Evolutionary conservation across 53 echinoderm and acorn worm species (phyloP).

Genomic region (Patiria pectinifera): DNA sequence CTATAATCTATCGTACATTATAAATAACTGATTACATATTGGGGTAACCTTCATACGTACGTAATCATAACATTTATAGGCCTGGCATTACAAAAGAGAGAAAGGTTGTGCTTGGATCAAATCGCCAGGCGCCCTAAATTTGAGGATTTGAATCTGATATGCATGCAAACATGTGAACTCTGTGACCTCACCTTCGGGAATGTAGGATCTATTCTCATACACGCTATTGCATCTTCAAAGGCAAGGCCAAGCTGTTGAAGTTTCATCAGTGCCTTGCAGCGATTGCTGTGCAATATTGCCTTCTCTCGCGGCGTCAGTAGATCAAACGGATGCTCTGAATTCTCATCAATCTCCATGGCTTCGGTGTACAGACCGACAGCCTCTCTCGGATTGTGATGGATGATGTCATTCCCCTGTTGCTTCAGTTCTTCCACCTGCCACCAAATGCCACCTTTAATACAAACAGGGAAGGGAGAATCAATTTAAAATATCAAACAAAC

Average conservation of each 20-base stretch:
- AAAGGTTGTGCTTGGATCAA: too few relatives aligned
- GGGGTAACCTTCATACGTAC: too few relatives aligned
- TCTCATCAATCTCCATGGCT: neutral
- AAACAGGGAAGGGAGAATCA: too few relatives aligned
- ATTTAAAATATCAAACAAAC: too few relatives aligned
- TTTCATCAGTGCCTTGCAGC: constrained; percentile 28
- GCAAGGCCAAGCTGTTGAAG: neutral
- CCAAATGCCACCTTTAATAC: constrained; percentile 8
- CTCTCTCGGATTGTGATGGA: neutral
- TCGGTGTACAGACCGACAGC: constrained; percentile 22
- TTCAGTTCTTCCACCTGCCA: neutral
- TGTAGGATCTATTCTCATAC: constrained; percentile 37
- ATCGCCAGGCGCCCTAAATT: too few relatives aligned
- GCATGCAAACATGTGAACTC: too few relatives aligned
- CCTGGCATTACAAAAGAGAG: too few relatives aligned
- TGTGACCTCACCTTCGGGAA: constrained; percentile 40
- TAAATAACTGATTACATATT: too few relatives aligned
- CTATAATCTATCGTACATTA: too few relatives aligned
- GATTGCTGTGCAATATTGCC: constrained; percentile 34
- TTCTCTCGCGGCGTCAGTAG: constrained; percentile 3
- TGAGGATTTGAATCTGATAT: too few relatives aligned
- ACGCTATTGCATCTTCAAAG: constrained; percentile 28
- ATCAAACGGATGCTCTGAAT: neutral
- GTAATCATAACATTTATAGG: too few relatives aligned
- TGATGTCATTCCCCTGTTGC: neutral